Evolutionary conservation across 2,888 invertebrate genomes (phyloP).

Genomic region (Cosmorhoe ocellata): DNA sequence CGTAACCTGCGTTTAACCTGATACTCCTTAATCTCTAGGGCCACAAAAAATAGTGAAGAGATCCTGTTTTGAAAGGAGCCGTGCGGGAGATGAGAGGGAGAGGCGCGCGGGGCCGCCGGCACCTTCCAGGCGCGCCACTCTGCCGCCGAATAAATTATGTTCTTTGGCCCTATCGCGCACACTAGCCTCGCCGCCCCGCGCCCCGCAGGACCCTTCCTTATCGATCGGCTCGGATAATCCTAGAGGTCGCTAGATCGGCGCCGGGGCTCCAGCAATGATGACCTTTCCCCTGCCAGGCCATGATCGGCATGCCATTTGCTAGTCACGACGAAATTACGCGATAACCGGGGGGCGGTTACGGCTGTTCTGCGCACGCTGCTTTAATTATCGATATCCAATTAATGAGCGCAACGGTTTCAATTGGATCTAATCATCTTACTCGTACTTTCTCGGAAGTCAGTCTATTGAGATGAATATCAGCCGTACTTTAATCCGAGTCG

Average conservation of each 20-base stretch:
- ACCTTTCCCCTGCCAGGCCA: conserved; percentile 53
- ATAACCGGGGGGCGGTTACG: conserved; percentile 42
- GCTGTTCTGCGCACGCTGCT: conserved; percentile 19
- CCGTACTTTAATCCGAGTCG: conserved; percentile 29
- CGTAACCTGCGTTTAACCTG: conserved; percentile 75
- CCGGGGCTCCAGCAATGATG: conserved; percentile 55
- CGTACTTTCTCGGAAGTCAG: conserved; percentile 27
- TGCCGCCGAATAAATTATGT: conserved; percentile 81
- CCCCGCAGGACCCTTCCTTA: conserved; percentile 52
- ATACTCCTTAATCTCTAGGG: conserved; percentile 65
- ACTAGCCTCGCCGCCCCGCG: conserved; percentile 38
- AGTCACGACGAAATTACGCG: conserved; percentile 59
- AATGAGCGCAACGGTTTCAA: conserved; percentile 8
- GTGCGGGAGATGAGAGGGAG: conserved; percentile 44
- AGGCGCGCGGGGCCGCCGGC: conserved; percentile 54
- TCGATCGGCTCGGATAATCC: conserved; percentile 76
- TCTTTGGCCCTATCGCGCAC: conserved; percentile 58
- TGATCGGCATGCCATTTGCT: conserved; percentile 63
- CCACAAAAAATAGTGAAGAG: conserved; percentile 65
- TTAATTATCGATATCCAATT: conserved; percentile 34
- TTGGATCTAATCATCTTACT: conserved; percentile 10
- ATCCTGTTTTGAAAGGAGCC: conserved; percentile 59
- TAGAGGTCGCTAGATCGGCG: conserved; percentile 69
- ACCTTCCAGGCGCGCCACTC: conserved; percentile 75
- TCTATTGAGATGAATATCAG: conserved; percentile 25